Conservation (phyloP, 2,888 invertebrate species). For the Macroteleia sp. region DNA sequence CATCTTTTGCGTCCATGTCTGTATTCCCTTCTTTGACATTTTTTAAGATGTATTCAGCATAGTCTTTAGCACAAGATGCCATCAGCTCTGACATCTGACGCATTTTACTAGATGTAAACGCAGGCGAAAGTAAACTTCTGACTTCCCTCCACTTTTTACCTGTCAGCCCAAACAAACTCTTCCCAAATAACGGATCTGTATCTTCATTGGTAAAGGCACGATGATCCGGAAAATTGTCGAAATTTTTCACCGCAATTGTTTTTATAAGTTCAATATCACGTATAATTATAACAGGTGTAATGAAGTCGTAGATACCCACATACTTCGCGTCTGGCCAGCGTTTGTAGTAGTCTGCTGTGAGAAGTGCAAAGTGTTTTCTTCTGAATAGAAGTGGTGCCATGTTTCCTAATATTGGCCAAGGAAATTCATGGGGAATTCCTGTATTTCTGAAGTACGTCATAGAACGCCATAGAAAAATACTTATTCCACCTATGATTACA, state of each 20-base stretch:
- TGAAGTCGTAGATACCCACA: conserved; percentile 71
- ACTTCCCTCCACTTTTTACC: conserved; percentile 85
- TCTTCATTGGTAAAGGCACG: conserved; percentile 54
- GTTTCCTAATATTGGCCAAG: conserved; percentile 28
- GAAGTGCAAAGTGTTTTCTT: neutral
- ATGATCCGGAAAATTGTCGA: conserved; percentile 73
- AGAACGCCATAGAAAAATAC: neutral
- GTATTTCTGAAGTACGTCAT: conserved; percentile 4
- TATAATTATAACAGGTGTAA: conserved; percentile 68
- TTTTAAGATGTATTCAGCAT: conserved; percentile 69
- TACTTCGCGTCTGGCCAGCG: conserved; percentile 42
- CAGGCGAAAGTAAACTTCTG: conserved; percentile 85
- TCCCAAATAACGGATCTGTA: conserved; percentile 69
- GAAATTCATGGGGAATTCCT: conserved; percentile 5
- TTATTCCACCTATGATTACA: neutral
- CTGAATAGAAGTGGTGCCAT: conserved; percentile 24
- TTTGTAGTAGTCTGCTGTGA: conserved; percentile 48
- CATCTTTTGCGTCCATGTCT: conserved; percentile 75
- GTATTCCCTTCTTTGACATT: conserved; percentile 25
- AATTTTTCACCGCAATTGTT: conserved; percentile 70
- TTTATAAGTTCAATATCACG: conserved; percentile 75
- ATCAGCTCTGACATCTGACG: conserved; percentile 85
- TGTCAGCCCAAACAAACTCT: conserved; percentile 67
- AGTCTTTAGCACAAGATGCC: conserved; percentile 75
- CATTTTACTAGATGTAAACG: conserved; percentile 86